These are phyloP conservation scores for Pristionchus entomophagus DNA, from an alignment of 2,888 invertebrate species.

Conservation along the genomic window DNA sequence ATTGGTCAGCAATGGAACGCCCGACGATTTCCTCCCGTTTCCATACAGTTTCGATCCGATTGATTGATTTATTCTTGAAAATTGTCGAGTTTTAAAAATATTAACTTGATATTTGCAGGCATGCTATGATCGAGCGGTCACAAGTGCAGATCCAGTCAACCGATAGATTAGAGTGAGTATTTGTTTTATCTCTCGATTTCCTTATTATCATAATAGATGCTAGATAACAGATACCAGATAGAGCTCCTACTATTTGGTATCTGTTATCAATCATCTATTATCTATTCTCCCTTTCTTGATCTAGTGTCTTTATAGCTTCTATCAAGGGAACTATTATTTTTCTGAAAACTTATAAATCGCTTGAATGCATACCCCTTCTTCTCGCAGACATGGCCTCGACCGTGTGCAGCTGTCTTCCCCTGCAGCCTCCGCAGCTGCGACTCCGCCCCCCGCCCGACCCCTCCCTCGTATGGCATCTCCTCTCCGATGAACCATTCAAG, in stretches of 20 bases:
- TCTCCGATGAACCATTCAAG: constrained; percentile 66
- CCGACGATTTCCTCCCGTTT: background rate
- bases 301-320: too few species aligned
- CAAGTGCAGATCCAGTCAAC: background rate
- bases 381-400: background rate
- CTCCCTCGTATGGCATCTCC: constrained; percentile 69
- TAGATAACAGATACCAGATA: too few species aligned
- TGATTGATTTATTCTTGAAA: background rate
- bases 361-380: background rate
- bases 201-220: too few species aligned
- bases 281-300: too few species aligned
- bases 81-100: background rate
- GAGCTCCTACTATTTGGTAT: too few species aligned
- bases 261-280: too few species aligned
- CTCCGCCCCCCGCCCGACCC: constrained; percentile 71
- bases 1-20: background rate
- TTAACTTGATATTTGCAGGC: background rate
- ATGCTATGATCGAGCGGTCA: constrained; percentile 31
- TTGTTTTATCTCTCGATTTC: too few species aligned
- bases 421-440: constrained; percentile 65
- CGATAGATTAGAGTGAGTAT: constrained; percentile 40
- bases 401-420: constrained; percentile 63
- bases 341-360: too few species aligned
- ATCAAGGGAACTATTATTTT: background rate
- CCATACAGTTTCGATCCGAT: background rate